phyloP scores from a whole-genome alignment of 2,113 vertebrate genomes.

The Chamaetylas fuelleborni region DNA sequence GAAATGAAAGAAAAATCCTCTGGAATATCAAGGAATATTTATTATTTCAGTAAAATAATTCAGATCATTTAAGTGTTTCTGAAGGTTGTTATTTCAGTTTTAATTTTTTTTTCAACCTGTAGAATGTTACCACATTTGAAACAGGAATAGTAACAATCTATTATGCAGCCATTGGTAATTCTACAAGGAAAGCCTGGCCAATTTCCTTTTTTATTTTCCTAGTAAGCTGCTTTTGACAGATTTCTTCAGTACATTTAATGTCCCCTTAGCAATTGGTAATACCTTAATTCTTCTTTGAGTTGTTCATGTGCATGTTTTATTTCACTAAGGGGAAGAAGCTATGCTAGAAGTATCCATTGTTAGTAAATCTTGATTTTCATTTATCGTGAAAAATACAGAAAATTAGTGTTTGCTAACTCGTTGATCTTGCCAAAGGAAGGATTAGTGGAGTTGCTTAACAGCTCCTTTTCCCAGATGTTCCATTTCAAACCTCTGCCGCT shows the following conservation, averaged over 20 bases:
- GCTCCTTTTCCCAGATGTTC: neutral
- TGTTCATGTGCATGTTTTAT: neutral
- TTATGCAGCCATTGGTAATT: neutral
- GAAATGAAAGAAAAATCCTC: neutral
- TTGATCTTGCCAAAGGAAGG: neutral
- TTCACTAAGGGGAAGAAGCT: neutral
- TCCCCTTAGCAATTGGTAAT: neutral
- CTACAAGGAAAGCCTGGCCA: neutral
- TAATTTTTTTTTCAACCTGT: neutral
- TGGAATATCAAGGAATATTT: neutral
- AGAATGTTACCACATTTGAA: neutral
- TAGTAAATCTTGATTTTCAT: neutral
- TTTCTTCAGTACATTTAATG: neutral
- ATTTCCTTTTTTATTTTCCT: neutral
- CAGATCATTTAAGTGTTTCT: neutral
- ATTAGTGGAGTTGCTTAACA: neutral
- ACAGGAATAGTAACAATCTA: neutral
- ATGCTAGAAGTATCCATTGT: neutral
- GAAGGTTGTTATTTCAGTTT: neutral
- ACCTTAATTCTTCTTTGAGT: neutral
- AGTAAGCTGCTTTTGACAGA: neutral
- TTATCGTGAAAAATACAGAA: neutral
- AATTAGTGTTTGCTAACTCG: neutral
- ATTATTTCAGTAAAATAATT: neutral
- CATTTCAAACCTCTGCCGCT: neutral